Base-by-base conservation (phyloP, 1,140 invertebrate genomes). In the Lordiphosa mommai region DNA sequence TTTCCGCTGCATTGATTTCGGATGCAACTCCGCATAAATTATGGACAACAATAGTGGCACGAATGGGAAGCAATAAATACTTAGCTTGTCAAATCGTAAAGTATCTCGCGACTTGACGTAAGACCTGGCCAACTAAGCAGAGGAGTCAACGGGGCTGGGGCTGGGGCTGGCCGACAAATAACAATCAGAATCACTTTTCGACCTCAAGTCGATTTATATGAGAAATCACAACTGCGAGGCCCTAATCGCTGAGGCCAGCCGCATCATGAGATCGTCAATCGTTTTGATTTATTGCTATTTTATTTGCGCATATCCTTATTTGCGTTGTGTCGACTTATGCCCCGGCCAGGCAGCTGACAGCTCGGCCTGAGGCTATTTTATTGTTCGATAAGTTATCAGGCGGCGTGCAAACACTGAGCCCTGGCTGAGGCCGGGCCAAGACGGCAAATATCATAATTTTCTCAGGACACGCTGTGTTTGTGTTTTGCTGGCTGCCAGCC, bases 281-380 rank as follows among this genome's bases (percentile, higher is more conserved):
- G 64, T 77, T 84, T 85, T 84, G 77, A 84, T 84, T 84, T 84
- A 84, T 84, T 84, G 79, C 77, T 58, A 61, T 77, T 85, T 84
- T 84, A 84, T 84, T 84, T 84, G 77, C 77, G 79, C 77, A 84
- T 84, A 84, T 84, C 79, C 77, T 70, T 85, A 77, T 84, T 72
- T 77, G 60, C 52, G 46, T 64, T 55, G 48, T 51, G 58, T 71
- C 58, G 67, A 60, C 71, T 73, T 71, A 71, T 63, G 32, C 33
- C 27, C 47, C 16, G 13, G 48, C n/a, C 17, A 14, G 37, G 4
- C 46, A 55, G 36, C 51, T 52, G 63, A 55, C 67, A 67, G 61
- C 66, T 38, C 12, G 38, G 23, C 51, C 44, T 29, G 53, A 61
- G 68, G 77, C 72, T 76, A 77, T 61, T 82, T 84, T 77, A 82